Evolutionary conservation across 2,797 vertebrate species (phyloP), one percentile per base, ranked within the genome.

Genomic region (Darevskia mixta): DNA sequence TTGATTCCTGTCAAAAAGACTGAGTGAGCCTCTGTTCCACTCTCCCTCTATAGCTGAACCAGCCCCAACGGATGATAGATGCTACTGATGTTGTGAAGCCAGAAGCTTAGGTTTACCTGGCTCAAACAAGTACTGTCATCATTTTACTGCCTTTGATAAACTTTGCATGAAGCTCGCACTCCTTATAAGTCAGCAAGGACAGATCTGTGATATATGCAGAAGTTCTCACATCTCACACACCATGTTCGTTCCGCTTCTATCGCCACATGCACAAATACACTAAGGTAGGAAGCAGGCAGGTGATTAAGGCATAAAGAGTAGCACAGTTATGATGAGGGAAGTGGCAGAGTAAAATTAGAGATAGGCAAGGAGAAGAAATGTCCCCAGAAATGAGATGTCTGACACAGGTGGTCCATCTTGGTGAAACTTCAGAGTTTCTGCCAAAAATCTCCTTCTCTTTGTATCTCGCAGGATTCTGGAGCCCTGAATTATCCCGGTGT

Each of bases 1-100:
- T 35, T 45, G 76, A 49, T 86, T 86, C 41, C 15, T 86, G 20
- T 49, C 23, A 49, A 66, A 67, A 86, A 78, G 8, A 83, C 69
- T 27, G n/a, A 32, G 8, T 83, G 43, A 32, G 41, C n/a, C 11
- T 25, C 17, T 49, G 7, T 83, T 43, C 38, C 43, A 49, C 45
- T 72, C 45, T 55, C 32, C 69, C 20, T 73, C 58, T 18, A 8
- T n/a, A 77, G 17, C 35, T 58, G 49, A 35, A 41, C 55, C 32
- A 84, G 69, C 35, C 32, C 11, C 25, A 7, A 73, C 32, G 7
- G 32, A 18, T 85, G 23, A 76, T 72, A 73, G 45, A 73, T 49
- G 29, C 49, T 32, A 29, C 13, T 17, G 18, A 84, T 17, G 23
- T 27, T n/a, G 17, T 45, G 41, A 75, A 75, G 32, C 41, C 66